These are phyloP conservation scores for Bicyclus anynana DNA, from an alignment of 1,140 invertebrate species.

Conservation along the genomic window DNA sequence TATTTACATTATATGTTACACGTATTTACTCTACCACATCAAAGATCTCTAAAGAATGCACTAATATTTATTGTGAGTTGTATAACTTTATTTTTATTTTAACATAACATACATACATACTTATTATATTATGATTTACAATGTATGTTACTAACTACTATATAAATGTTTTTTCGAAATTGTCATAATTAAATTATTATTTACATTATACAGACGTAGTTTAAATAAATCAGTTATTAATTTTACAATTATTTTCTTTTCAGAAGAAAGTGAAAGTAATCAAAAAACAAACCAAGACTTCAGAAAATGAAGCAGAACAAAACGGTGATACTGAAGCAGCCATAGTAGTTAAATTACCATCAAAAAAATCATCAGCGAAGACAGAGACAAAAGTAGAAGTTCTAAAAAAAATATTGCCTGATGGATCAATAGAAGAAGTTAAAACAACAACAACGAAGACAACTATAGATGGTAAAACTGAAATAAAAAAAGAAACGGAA, in stretches of 20 bases:
- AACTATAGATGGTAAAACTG: conserved; percentile 61
- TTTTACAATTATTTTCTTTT: conserved; percentile 30
- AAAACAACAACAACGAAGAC: conserved; percentile 68
- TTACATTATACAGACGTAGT: no score
- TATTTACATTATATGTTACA: conserved; percentile 62
- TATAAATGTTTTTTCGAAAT: background rate
- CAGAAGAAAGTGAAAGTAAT: conserved; percentile 61
- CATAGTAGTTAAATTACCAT: conserved; percentile 53
- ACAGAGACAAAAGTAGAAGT: conserved; percentile 69
- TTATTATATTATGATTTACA: conserved; percentile 8
- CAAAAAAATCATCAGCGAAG: conserved; percentile 61
- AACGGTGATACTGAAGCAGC: conserved; percentile 61
- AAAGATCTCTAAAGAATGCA: conserved; percentile 45
- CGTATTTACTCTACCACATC: conserved; percentile 56
- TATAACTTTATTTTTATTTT: conserved; percentile 27
- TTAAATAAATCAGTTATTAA: conserved; percentile 2
- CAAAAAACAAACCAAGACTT: conserved; percentile 48
- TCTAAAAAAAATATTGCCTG: conserved; percentile 56
- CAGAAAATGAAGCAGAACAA: conserved; percentile 41
- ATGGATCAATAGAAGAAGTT: conserved; percentile 60
- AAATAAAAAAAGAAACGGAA: conserved; percentile 61
- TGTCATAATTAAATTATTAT: no score
- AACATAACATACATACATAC: conserved; percentile 18
- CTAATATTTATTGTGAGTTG: conserved; percentile 51
- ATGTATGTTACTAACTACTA: conserved; percentile 12